Evolutionary conservation across 2,113 vertebrate genomes (phyloP).

Genomic region (Ifrita kowaldi): DNA sequence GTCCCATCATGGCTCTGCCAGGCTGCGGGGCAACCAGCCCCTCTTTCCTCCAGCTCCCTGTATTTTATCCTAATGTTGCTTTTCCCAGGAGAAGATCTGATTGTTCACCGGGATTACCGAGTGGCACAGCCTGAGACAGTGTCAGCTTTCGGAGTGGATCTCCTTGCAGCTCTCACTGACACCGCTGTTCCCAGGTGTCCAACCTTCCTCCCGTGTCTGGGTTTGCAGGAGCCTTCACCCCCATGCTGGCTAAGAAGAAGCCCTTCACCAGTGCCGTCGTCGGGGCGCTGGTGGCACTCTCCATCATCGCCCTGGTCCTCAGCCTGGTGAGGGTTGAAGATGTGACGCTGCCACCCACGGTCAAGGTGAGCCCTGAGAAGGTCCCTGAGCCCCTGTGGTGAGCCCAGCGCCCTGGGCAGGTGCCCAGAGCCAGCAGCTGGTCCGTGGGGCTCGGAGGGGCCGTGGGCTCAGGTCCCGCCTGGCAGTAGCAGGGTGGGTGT

Average conservation of each 20-base stretch:
- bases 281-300: not conserved
- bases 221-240: not conserved
- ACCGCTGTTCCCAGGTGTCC: accelerated
- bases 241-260: not conserved
- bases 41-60: not conserved
- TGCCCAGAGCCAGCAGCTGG: not conserved
- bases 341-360: not conserved
- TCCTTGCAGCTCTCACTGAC: not conserved
- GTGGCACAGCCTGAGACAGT: not conserved
- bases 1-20: not conserved
- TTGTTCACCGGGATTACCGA: not conserved
- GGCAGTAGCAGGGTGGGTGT: not conserved
- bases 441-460: not conserved
- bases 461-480: not conserved
- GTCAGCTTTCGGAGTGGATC: accelerated
- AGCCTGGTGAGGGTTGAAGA: constrained; percentile 40
- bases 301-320: constrained; percentile 44
- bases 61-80: not conserved
- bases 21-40: not conserved
- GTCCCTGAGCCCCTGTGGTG: not conserved
- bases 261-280: not conserved
- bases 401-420: not conserved
- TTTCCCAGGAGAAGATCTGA: not conserved
- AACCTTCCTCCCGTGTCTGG: not conserved
- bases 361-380: constrained; percentile 51